Conservation (phyloP, 2,113 vertebrate genomes). For the Phyllostomus discolor region DNA sequence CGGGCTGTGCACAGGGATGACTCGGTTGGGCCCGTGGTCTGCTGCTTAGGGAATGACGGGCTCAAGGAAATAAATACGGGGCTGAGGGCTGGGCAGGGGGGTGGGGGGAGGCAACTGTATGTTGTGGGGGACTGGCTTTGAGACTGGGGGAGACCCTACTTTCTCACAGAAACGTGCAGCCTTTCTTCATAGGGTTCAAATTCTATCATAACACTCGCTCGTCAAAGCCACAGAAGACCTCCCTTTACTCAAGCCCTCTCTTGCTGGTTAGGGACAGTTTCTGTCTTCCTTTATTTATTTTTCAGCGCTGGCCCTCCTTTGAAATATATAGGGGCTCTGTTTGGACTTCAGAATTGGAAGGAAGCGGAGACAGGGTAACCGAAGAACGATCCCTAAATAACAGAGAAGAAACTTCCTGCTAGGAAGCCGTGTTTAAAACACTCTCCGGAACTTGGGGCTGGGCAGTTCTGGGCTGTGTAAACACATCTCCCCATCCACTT, state of each 20-base stretch:
- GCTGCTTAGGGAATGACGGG: neutral
- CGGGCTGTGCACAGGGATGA: neutral
- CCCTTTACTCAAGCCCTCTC: neutral
- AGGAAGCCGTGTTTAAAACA: neutral
- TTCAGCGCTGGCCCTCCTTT: neutral
- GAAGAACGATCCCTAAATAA: neutral
- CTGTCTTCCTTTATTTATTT: neutral
- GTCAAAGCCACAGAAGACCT: neutral
- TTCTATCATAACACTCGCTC: neutral
- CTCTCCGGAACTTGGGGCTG: neutral
- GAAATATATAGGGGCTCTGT: neutral
- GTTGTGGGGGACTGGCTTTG: neutral
- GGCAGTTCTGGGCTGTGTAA: neutral
- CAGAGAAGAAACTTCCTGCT: neutral
- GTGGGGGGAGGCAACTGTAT: neutral
- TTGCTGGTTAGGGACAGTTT: neutral
- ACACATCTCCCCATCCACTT: neutral
- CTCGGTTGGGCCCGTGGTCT: neutral
- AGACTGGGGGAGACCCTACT: neutral
- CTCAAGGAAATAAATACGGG: neutral
- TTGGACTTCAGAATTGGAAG: conserved; percentile 14
- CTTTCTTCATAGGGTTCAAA: neutral
- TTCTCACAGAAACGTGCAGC: neutral
- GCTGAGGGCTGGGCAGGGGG: neutral
- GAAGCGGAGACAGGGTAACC: neutral